These are phyloP conservation scores for Avahi laniger DNA, from an alignment of 2,797 vertebrate species.

Conservation along the genomic window DNA sequence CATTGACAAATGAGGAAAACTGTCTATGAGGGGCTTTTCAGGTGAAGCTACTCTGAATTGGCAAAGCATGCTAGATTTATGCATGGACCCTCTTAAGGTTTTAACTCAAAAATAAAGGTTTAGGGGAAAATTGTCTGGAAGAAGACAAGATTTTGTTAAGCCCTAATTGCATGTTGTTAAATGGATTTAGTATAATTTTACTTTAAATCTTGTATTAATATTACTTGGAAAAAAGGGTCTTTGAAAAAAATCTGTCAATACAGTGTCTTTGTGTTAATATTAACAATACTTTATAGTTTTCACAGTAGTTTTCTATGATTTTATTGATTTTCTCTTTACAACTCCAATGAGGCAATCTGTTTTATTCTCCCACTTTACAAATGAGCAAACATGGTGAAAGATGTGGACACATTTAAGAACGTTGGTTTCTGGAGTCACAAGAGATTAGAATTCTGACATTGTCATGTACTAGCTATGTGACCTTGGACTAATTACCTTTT, in stretches of 20 bases:
- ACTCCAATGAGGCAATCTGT: background rate
- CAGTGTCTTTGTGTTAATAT: background rate
- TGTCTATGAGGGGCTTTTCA: background rate
- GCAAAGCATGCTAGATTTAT: background rate
- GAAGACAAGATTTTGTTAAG: background rate
- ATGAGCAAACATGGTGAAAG: background rate
- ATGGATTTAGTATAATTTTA: background rate
- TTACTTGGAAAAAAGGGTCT: background rate
- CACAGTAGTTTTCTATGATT: background rate
- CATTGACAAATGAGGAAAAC: background rate
- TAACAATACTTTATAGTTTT: background rate
- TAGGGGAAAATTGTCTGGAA: background rate
- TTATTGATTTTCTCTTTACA: conserved; percentile 15
- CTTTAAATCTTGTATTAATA: background rate
- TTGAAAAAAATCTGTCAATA: background rate
- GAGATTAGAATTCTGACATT: background rate
- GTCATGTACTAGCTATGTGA: background rate
- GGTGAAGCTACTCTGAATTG: background rate
- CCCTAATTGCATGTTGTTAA: background rate
- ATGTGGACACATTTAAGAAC: background rate
- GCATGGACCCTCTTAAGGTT: background rate
- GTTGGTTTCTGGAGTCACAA: background rate
- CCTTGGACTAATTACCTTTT: background rate
- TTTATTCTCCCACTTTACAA: background rate
- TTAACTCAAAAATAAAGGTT: background rate